These are phyloP conservation scores for Melieria omissa DNA, from an alignment of 2,888 invertebrate genomes.

Conservation along the genomic window DNA sequence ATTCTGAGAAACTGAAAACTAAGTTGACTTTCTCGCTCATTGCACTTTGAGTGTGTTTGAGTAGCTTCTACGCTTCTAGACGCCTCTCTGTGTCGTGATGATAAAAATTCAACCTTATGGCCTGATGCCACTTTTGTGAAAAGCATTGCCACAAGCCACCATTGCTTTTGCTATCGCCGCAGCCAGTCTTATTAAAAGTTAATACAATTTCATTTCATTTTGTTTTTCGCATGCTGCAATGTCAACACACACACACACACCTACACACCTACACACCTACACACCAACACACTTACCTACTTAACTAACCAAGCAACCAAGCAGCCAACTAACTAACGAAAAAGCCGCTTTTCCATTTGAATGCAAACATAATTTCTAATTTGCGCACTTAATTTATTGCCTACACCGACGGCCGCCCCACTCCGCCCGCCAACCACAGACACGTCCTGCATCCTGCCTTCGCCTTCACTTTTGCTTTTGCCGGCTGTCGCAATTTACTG, in stretches of 20 bases:
- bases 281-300: background rate
- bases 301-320: constrained; percentile 2
- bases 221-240: background rate
- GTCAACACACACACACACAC: background rate
- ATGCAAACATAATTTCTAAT: constrained; percentile 67
- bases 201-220: constrained; percentile 11
- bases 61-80: too few relatives aligned
- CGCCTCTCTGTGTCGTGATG: too few relatives aligned
- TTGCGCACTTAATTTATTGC: constrained; percentile 65
- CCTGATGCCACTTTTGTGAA: too few relatives aligned
- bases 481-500: constrained; percentile 47
- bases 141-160: too few relatives aligned
- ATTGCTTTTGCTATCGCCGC: too few relatives aligned
- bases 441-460: too few relatives aligned
- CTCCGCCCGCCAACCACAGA: too few relatives aligned
- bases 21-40: too few relatives aligned
- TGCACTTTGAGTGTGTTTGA: too few relatives aligned
- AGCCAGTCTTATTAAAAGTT: constrained; percentile 27
- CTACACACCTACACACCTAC: background rate
- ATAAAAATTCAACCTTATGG: too few relatives aligned
- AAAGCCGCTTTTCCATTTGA: constrained; percentile 52
- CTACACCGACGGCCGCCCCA: constrained; percentile 15
- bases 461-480: too few relatives aligned
- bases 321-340: constrained; percentile 15
- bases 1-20: too few relatives aligned